Evolutionary conservation across 2,797 vertebrate species (phyloP).

Genomic region (Aphelocoma californica): DNA sequence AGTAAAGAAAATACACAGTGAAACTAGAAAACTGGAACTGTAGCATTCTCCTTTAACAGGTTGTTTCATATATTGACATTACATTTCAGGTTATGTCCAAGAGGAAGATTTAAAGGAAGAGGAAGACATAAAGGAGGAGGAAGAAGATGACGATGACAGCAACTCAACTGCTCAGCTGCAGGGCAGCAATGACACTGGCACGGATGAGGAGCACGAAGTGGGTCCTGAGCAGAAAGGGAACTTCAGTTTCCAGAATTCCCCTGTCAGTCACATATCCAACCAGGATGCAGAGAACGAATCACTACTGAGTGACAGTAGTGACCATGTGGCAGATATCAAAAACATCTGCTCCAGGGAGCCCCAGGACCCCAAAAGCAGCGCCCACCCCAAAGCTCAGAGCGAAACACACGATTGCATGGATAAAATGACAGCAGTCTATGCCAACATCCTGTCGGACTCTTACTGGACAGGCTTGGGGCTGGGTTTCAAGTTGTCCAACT

Average conservation of each 20-base stretch:
- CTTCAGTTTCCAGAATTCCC: slow-evolving; percentile 96
- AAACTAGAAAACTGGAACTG: background rate
- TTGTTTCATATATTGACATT: slow-evolving; percentile 61
- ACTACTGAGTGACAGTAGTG: slow-evolving; percentile 90
- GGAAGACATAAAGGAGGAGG: slow-evolving; percentile 85
- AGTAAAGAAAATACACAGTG: background rate
- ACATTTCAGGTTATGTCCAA: slow-evolving; percentile 89
- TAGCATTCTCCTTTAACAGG: background rate
- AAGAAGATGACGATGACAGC: slow-evolving; percentile 86
- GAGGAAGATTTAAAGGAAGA: slow-evolving; percentile 87
- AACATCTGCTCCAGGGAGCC: slow-evolving; percentile 84
- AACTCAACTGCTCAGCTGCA: slow-evolving; percentile 86
- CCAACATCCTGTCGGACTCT: slow-evolving; percentile 97
- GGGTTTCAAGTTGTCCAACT: slow-evolving; percentile 88
- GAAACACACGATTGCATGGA: slow-evolving; percentile 91
- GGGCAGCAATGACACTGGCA: slow-evolving; percentile 86
- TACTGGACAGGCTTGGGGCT: slow-evolving; percentile 95
- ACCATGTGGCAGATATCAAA: slow-evolving; percentile 92
- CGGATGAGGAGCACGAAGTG: slow-evolving; percentile 88
- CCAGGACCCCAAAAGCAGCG: slow-evolving; percentile 77
- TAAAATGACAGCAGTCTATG: slow-evolving; percentile 97
- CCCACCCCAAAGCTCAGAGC: slow-evolving; percentile 80
- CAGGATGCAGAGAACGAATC: slow-evolving; percentile 94
- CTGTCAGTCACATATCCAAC: slow-evolving; percentile 91
- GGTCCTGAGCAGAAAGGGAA: slow-evolving; percentile 90